Evolutionary conservation across 2,113 vertebrate species (phyloP).

Genomic region (Sphyrna mokarran): DNA sequence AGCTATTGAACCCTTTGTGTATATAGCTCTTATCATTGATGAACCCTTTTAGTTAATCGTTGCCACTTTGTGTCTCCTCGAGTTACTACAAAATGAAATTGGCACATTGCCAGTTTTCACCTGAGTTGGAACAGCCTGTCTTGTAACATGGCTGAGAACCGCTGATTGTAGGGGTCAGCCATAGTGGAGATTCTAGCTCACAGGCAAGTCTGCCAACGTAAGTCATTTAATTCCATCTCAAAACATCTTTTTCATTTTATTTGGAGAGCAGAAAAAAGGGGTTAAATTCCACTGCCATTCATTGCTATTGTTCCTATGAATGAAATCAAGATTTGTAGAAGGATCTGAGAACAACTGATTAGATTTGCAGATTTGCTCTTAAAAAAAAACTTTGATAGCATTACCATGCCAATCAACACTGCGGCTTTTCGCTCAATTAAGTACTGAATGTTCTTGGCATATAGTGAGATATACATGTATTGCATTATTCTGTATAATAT

Average conservation of each 20-base stretch:
- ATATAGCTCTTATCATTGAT: no score
- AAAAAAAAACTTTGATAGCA: no score
- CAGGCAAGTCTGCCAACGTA: background rate
- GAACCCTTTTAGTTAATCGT: no score
- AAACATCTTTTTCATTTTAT: background rate
- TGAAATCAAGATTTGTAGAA: background rate
- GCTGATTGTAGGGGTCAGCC: constrained; percentile 3
- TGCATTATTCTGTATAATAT: background rate
- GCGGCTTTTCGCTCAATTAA: background rate
- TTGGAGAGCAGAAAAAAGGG: background rate
- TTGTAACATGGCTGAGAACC: background rate
- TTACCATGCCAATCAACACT: background rate
- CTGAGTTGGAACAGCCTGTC: background rate
- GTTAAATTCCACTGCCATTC: background rate
- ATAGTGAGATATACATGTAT: background rate
- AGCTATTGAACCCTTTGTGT: no score
- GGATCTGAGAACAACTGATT: background rate
- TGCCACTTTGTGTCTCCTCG: no score
- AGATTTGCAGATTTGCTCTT: background rate
- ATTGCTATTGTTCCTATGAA: background rate
- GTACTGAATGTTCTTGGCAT: background rate
- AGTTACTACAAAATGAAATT: background rate
- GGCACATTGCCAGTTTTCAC: background rate
- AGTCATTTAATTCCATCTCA: background rate
- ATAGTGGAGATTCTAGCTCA: background rate